Evolutionary conservation across 2,113 vertebrate genomes (phyloP).

Genomic region (Brienomyrus brachyistius): DNA sequence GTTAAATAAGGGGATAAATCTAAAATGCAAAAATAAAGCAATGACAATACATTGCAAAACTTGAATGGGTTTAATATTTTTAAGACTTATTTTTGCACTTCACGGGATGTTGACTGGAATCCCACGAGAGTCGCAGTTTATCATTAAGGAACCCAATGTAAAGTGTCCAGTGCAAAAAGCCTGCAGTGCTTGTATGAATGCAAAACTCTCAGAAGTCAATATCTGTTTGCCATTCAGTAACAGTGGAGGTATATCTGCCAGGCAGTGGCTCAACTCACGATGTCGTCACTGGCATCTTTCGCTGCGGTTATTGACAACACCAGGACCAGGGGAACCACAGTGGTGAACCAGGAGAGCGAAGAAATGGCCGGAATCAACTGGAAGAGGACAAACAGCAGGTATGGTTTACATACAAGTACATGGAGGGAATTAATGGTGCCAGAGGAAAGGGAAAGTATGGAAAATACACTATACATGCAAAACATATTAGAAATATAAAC

Average conservation of each 20-base stretch:
- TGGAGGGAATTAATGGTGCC: background rate
- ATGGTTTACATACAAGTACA: constrained; percentile 14
- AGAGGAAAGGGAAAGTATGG: background rate
- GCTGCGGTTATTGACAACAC: constrained; percentile 79
- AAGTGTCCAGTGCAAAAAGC: background rate
- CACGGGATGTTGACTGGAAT: background rate
- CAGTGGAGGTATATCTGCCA: background rate
- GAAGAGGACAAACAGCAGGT: constrained; percentile 20
- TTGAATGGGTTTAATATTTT: background rate
- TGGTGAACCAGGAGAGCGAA: constrained; percentile 88
- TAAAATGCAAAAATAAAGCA: background rate
- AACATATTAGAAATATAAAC: background rate
- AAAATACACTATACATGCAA: background rate
- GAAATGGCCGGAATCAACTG: constrained; percentile 88
- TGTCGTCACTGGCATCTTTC: constrained; percentile 86
- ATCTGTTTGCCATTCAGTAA: background rate
- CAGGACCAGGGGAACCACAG: constrained; percentile 76
- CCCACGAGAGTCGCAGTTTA: background rate
- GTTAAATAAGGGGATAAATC: background rate
- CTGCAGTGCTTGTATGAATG: background rate
- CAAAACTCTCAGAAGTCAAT: background rate
- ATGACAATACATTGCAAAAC: background rate
- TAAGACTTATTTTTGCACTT: background rate
- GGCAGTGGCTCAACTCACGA: constrained; percentile 59
- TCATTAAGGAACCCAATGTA: background rate